Evolutionary conservation across 1,140 invertebrate species (phyloP), one percentile per base, ranked within the genome.

Genomic region (Papilio aristodemus): DNA sequence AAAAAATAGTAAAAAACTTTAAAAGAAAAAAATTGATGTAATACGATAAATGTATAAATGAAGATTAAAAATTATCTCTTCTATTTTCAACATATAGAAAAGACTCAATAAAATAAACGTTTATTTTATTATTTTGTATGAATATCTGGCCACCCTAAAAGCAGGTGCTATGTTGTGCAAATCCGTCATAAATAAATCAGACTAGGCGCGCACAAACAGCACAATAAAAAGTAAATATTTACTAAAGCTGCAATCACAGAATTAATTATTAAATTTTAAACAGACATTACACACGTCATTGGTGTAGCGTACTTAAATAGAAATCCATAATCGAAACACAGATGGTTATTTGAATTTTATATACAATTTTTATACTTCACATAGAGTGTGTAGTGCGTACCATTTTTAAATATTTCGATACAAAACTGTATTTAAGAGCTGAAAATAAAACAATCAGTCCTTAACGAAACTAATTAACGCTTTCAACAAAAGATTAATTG

Each of bases 171-270:
- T 69, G 73, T 68, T 74, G 59, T 68, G 69, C 69, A 81, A 86
- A 83, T 80, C 81, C 81, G 71, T 81, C 80, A 81, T 86, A 85
- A 88, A 88, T 88, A 82, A 83, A 88, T 88, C 79, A 77, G 77
- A 85, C 86, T 83, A 86, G 84, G 87, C 86, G 83, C 79, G 77
- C 71, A 70, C 76, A 80, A 85, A 84, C 73, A 79, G 70, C 67
- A 62, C 36, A 71, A 72, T 66, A 79, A 86, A 85, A 85, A 81
- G 80, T 84, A 79, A 64, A 67, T 67, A 71, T 38, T 62, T 78
- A 73, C 74, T 82, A 82, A 83, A 74, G 71, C 77, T 82, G 78
- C 77, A 85, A 81, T 54, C 11, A 22, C 46, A 79, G 71, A 50
- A 72, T 71, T 14, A 43, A n/a, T n/a, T 46, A 68, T 67, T 63